Base-by-base conservation (phyloP, 2,888 invertebrate species). In the Aleiodes leptofemur region DNA sequence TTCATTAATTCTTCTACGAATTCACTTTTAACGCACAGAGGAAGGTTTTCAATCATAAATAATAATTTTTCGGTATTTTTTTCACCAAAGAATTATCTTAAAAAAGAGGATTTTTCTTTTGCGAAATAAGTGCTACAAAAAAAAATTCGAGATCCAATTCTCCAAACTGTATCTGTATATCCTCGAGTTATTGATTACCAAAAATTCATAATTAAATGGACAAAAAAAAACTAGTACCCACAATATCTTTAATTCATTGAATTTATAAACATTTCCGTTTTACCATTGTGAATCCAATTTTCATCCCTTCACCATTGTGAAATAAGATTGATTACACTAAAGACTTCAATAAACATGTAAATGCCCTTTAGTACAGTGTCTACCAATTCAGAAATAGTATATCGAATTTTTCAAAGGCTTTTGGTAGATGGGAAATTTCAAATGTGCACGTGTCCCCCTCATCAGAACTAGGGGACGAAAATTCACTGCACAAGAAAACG, bases 331-430 rank as follows among this genome's bases (percentile, higher is more conserved):
- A 64, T 64, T 64, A 64, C 64, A 64, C 43, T 64, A 64, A 64
- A 64, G n/a, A 64, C 64, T 23, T 64, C 64, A 64, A 64, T 64
- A 64, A 64, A 64, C 64, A 64, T 64, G 64, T 64, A 64, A 64
- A 64, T 64, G 64, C 16, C 64, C 64, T 64, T 48, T 64, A 64
- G 64, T 64, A 14, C 64, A 64, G 64, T 34, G n/a, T 64, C 64
- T 23, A 34, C 61, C 61, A 61, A 38, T n/a, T 13, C 34, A 23
- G 43, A 9, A 43, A 43, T 43, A 43, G 43, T 43, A 16, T 64
- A 64, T 64, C 64, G 43, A 64, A 64, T 64, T 64, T 64, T 64
- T 48, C 43, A 64, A 23, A 14, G 64, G 64, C 64, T 34, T 48
- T 64, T 38, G 29, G 23, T 48, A 11, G 64, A 64, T 43, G 43